phyloP scores from a whole-genome alignment of 2,797 vertebrate species.

The Cirrhinus mrigala region DNA sequence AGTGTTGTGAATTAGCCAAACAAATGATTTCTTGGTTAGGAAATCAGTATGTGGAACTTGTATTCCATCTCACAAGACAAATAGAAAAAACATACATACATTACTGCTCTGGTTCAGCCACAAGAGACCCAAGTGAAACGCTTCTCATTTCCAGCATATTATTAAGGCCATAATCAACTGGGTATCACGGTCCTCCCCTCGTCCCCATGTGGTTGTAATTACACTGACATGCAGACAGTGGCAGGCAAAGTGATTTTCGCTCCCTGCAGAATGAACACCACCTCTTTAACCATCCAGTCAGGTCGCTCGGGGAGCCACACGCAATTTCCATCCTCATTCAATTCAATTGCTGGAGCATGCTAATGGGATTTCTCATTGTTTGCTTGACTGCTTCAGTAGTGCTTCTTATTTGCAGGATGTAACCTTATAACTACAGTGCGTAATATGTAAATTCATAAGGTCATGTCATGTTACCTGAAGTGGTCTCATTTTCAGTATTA shows the following conservation, averaged over 20 bases:
- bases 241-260: constrained; percentile 67
- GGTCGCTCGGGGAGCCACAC: constrained; percentile 61
- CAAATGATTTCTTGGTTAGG: constrained; percentile 42
- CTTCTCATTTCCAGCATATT: constrained; percentile 66
- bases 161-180: constrained; percentile 71
- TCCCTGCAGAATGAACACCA: constrained; percentile 69
- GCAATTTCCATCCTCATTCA: constrained; percentile 69
- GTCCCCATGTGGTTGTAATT: constrained; percentile 74
- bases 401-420: constrained; percentile 58
- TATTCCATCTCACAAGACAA: not conserved
- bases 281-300: constrained; percentile 72
- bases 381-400: constrained; percentile 68
- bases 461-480: constrained; percentile 19
- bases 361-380: constrained; percentile 75
- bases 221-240: constrained; percentile 68
- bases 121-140: constrained; percentile 63
- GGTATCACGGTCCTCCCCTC: constrained; percentile 66
- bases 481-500: constrained; percentile 5
- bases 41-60: constrained; percentile 20
- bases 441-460: constrained; percentile 61
- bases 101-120: constrained; percentile 14
- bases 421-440: constrained; percentile 48
- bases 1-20: constrained; percentile 55
- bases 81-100: constrained; percentile 19
- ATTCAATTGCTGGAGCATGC: constrained; percentile 70